phyloP scores from a whole-genome alignment of 1,140 invertebrate species.

The Neuroterus valhalla region DNA sequence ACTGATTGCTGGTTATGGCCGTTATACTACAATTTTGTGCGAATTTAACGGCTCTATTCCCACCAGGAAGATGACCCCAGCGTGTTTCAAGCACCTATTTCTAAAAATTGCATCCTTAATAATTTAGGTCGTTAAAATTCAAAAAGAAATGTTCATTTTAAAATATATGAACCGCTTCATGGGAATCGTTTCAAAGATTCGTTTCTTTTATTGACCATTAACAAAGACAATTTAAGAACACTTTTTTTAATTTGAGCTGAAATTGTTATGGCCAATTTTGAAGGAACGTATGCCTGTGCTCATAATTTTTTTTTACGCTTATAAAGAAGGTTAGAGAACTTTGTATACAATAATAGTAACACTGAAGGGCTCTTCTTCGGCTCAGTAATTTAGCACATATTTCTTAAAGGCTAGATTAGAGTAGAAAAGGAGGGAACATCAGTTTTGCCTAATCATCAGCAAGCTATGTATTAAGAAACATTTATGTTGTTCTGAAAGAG shows the following conservation, averaged over 20 bases:
- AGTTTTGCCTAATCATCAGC: background rate
- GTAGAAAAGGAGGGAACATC: background rate
- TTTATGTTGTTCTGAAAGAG: slow-evolving; percentile 31
- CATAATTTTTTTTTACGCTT: no score
- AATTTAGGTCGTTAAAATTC: background rate
- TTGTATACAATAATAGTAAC: no score
- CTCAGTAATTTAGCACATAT: no score
- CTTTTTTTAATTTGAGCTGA: no score
- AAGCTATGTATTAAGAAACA: background rate
- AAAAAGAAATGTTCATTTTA: background rate
- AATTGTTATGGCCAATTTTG: no score
- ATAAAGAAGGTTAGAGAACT: no score
- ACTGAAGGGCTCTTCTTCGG: no score
- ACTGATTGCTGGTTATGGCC: slow-evolving; percentile 11
- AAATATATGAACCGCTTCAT: background rate
- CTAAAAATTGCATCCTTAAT: background rate
- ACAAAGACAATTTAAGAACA: no score
- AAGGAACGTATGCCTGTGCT: no score
- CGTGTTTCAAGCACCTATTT: slow-evolving; percentile 7
- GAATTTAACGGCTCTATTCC: slow-evolving; percentile 14
- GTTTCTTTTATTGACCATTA: background rate
- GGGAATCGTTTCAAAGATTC: background rate
- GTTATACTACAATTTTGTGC: background rate
- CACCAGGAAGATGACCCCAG: slow-evolving; percentile 1
- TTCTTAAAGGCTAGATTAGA: background rate